These are phyloP conservation scores for Diabrotica balteata DNA, from an alignment of 2,888 invertebrate species.

Conservation along the genomic window DNA sequence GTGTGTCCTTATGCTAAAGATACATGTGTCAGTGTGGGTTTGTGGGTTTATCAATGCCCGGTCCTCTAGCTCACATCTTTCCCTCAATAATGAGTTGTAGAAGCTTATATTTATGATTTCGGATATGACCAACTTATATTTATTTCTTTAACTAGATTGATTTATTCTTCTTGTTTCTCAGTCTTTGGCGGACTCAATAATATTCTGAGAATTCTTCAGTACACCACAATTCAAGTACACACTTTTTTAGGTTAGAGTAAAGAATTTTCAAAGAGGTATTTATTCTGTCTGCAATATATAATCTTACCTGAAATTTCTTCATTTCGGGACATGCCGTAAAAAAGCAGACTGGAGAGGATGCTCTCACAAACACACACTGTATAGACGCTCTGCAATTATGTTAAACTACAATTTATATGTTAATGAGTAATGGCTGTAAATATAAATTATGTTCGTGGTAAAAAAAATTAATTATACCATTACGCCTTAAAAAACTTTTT, in stretches of 20 bases:
- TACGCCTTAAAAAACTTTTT: slow-evolving; percentile 20
- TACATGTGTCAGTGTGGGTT: no score
- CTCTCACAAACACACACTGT: slow-evolving; percentile 1
- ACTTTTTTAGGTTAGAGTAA: not conserved
- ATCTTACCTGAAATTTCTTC: not conserved
- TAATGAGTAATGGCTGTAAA: slow-evolving; percentile 19
- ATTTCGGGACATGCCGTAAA: not conserved
- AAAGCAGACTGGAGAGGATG: not conserved
- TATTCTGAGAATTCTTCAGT: no score
- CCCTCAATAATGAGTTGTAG: no score
- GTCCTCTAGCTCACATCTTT: no score
- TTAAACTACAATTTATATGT: slow-evolving; percentile 28
- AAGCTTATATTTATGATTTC: no score
- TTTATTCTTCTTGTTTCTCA: no score
- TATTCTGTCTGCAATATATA: not conserved
- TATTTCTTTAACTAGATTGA: no score
- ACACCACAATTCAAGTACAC: no score
- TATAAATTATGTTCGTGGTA: slow-evolving; percentile 23
- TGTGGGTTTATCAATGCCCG: no score
- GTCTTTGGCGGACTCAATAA: no score
- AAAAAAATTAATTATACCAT: slow-evolving; percentile 26
- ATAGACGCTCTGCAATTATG: slow-evolving; percentile 9
- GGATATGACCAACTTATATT: no score
- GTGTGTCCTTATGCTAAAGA: no score
- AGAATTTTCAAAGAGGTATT: not conserved